These are phyloP conservation scores for Pilophorus perplexus DNA, from an alignment of 2,888 invertebrate genomes.

Conservation along the genomic window DNA sequence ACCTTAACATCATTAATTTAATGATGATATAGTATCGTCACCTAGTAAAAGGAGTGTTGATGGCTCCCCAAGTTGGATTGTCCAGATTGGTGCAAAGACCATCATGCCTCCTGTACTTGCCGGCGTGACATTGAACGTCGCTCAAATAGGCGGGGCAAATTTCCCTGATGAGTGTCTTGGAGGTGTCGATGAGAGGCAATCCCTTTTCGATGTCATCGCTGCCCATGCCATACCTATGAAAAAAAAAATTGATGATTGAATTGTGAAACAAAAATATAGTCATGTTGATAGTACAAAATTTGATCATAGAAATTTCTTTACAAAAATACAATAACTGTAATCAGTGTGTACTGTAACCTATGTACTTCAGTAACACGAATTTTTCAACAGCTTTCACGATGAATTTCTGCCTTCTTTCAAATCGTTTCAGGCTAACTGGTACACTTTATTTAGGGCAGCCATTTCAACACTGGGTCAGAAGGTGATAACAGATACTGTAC, in stretches of 20 bases:
- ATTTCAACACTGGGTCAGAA: too few relatives aligned
- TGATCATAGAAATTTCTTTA: not conserved
- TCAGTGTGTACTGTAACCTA: too few relatives aligned
- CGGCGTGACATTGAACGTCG: conserved; percentile 83
- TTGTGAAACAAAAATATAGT: not conserved
- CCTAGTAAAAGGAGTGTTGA: conserved; percentile 83
- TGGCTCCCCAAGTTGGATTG: conserved; percentile 87
- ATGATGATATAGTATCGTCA: too few relatives aligned
- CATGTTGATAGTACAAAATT: not conserved
- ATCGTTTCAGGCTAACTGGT: too few relatives aligned
- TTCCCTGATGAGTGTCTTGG: conserved; percentile 79
- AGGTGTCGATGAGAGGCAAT: conserved; percentile 82
- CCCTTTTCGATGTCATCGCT: conserved; percentile 86
- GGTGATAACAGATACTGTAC: too few relatives aligned
- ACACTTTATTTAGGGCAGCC: too few relatives aligned
- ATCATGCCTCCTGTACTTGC: conserved; percentile 82
- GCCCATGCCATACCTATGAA: conserved; percentile 72
- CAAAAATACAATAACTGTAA: not conserved
- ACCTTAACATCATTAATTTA: too few relatives aligned
- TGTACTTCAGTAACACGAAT: too few relatives aligned
- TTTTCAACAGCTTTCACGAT: too few relatives aligned
- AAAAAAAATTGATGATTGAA: too few relatives aligned
- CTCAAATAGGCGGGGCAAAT: conserved; percentile 84
- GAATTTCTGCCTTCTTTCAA: too few relatives aligned
- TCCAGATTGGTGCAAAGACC: conserved; percentile 86